Conservation (phyloP, 2,113 vertebrate genomes). For the Peucedramus taeniatus region DNA sequence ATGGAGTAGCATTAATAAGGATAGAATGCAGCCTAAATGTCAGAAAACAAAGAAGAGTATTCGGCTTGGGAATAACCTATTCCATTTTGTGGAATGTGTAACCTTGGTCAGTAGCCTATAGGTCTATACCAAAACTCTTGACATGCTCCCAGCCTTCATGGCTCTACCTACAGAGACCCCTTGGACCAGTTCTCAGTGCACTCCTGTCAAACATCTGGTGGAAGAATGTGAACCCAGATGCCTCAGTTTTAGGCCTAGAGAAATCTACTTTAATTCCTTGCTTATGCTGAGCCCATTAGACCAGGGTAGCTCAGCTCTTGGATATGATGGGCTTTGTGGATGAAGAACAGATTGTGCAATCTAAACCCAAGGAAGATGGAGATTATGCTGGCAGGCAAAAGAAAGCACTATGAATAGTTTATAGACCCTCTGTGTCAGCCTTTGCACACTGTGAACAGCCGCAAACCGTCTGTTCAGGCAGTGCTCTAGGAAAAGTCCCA, state of each 20-base stretch:
- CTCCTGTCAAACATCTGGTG: neutral
- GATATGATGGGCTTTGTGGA: neutral
- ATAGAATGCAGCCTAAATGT: neutral
- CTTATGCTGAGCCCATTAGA: neutral
- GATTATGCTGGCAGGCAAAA: conserved; percentile 1
- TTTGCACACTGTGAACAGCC: neutral
- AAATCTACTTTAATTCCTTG: neutral
- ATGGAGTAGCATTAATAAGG: neutral
- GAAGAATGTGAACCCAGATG: neutral
- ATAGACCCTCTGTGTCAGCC: neutral
- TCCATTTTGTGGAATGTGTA: neutral
- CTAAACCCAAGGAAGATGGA: neutral
- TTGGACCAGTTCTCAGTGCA: neutral
- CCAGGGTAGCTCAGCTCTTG: neutral
- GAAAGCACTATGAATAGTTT: neutral
- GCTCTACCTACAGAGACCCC: neutral
- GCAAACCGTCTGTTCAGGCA: neutral
- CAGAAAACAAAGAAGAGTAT: neutral
- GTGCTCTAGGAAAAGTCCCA: neutral
- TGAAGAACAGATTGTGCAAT: conserved; percentile 8
- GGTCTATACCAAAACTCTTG: neutral
- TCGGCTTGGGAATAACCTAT: neutral
- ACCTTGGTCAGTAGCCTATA: neutral
- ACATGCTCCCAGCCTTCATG: neutral
- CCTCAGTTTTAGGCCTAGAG: neutral